phyloP scores from a whole-genome alignment of 2,113 vertebrate species.

The Hydrochoerus hydrochaeris region DNA sequence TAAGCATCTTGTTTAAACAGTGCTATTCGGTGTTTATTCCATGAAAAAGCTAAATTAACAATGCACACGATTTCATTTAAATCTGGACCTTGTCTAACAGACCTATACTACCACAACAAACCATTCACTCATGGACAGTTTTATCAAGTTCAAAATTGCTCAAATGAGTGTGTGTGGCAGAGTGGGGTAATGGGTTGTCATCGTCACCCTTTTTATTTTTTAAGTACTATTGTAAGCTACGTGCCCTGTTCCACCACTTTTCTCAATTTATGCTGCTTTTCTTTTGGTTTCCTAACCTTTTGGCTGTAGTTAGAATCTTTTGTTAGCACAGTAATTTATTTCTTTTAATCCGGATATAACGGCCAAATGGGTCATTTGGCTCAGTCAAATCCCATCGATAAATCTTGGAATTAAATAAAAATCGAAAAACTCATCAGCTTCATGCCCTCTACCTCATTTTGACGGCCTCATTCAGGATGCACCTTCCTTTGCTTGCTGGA shows the following conservation, averaged over 20 bases:
- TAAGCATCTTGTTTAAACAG: constrained; percentile 16
- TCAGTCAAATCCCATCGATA: constrained; percentile 47
- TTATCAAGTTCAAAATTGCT: background rate
- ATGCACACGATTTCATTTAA: background rate
- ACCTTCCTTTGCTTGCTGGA: background rate
- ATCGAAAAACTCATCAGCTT: constrained; percentile 26
- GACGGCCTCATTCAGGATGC: background rate
- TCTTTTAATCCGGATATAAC: constrained; percentile 60
- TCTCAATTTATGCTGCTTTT: background rate
- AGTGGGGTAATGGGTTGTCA: background rate
- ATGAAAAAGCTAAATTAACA: background rate
- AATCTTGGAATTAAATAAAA: constrained; percentile 69
- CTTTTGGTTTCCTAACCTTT: background rate
- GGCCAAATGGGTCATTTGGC: constrained; percentile 52
- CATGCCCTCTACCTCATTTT: background rate
- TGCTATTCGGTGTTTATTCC: background rate
- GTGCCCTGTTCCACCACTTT: background rate
- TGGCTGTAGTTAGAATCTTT: constrained; percentile 18
- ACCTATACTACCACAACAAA: background rate
- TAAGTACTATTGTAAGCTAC: background rate
- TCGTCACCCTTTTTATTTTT: background rate
- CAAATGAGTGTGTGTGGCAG: no score
- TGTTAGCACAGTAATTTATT: constrained; percentile 30
- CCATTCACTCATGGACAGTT: background rate
- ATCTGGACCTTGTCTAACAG: background rate